A percentile compares a stretch with the other conserved stretches of the same genome.
Evolutionary conservation across 1,140 invertebrate genomes (phyloP).

Genomic region (Heterodera carotae): DNA sequence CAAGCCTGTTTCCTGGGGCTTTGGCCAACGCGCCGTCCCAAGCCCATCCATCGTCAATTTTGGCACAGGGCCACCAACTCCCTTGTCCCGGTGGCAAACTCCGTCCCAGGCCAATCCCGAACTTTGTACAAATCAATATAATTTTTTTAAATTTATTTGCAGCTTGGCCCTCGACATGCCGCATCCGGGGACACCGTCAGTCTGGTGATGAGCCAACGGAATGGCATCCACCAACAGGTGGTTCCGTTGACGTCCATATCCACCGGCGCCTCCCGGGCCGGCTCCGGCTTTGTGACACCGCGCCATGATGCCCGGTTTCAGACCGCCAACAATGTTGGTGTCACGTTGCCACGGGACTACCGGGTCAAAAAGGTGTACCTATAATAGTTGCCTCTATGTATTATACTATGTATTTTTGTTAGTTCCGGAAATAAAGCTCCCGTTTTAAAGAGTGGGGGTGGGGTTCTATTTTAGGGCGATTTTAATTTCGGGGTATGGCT

Average conservation of each 20-base stretch:
- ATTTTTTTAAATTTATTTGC: background rate
- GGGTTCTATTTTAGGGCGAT: no score
- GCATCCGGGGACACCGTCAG: conserved; percentile 54
- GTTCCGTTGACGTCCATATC: conserved; percentile 50
- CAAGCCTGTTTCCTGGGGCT: no score
- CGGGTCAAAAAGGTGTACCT: conserved; percentile 63
- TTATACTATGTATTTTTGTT: no score
- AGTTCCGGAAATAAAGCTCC: no score
- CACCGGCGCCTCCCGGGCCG: conserved; percentile 45
- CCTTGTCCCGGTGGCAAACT: no score
- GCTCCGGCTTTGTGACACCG: conserved; percentile 55
- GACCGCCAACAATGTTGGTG: conserved; percentile 31
- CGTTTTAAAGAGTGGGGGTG: no score
- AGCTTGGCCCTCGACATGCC: conserved; percentile 17
- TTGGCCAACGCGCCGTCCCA: no score
- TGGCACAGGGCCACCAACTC: no score
- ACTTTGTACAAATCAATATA: no score
- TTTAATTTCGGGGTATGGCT: no score
- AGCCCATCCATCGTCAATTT: no score
- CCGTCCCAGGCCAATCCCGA: no score
- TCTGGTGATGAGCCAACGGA: conserved; percentile 51
- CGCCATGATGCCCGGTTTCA: conserved; percentile 36
- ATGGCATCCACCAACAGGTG: conserved; percentile 20
- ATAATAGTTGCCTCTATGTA: background rate
- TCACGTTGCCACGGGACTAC: conserved; percentile 61